Base-by-base conservation (phyloP, 1,140 invertebrate genomes). In the Aphelinus certus region DNA sequence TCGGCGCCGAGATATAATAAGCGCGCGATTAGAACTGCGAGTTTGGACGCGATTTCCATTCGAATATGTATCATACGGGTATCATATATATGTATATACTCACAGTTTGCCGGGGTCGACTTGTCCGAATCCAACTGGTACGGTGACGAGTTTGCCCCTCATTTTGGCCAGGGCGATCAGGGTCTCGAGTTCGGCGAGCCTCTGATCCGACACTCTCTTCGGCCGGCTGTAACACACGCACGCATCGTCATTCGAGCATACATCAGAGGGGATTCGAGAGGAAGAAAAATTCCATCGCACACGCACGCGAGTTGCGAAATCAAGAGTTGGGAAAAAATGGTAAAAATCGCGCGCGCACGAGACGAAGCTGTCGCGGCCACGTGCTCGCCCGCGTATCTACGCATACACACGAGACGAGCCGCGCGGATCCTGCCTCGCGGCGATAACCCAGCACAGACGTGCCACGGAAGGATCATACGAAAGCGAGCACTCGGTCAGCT, bases 131-230 rank as follows among this genome's bases (percentile, higher is more conserved):
- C 83, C 90, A 47, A 91, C 81, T 1, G 90, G 90, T 45, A 90
- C 85, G 1, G 87, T 89, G 42, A 90, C 85, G 26, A 89, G 74
- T 76, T 86, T 84, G 10, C 90, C 90, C 74, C 85, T 88, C 80
- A 91, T 83, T 75, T 88, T 89, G 1, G 83, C 76, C 60, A 93
- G 81, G 1, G 88, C 90, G 67, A 92, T 53, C 6, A 91, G 79
- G 26, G 92, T 92, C 78, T 93, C 90, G 76, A 92, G 81, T 81
- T 92, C 91, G 51, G 91, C 91, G 51, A 93, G 78, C 67, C 91
- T 85, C 80, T 92, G 91, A 83, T 93, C 92, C n/a, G 91, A 92
- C 10, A 91, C 88, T 55, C 91, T 83, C 81, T 92, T 91, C 55
- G 89, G 86, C 77, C 91, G 89, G 83, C 80, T 87, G 84, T 56